Evolutionary conservation across 2,113 vertebrate species (phyloP).

Genomic region (Cheilinus undulatus): DNA sequence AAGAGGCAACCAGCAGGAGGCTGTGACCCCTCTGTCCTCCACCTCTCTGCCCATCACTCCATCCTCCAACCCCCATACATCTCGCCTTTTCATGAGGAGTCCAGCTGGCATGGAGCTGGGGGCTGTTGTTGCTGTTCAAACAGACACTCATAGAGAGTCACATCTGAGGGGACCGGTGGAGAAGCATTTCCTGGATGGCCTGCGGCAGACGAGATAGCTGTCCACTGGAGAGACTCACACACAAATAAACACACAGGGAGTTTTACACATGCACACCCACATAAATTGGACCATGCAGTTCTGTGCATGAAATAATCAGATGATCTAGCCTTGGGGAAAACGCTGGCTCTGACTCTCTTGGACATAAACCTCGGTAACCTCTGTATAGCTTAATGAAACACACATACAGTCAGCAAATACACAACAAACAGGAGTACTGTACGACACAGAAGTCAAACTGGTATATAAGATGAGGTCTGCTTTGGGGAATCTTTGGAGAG

Average conservation of each 20-base stretch:
- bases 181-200: conserved; percentile 71
- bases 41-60: conserved; percentile 20
- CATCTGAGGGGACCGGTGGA: conserved; percentile 66
- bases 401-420: background rate
- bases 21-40: conserved; percentile 62
- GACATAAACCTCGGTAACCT: conserved; percentile 41
- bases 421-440: background rate
- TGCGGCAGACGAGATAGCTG: conserved; percentile 57
- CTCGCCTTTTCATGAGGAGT: conserved; percentile 61
- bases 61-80: background rate
- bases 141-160: conserved; percentile 36
- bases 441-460: no score
- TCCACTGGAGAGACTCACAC: conserved; percentile 50
- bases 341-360: conserved; percentile 26
- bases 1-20: conserved; percentile 50
- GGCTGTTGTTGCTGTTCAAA: conserved; percentile 43
- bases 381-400: conserved; percentile 31
- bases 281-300: conserved; percentile 52
- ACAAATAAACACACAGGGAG: background rate
- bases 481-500: no score
- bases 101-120: conserved; percentile 68
- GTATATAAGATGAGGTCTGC: no score
- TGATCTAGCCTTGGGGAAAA: conserved; percentile 46
- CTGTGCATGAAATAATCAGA: conserved; percentile 62
- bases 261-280: conserved; percentile 27